Percentiles rank a stretch among this genome's conserved stretches.
These are phyloP conservation scores for Jaculus jaculus DNA, from an alignment of 2,113 vertebrate species.

Conservation along the genomic window DNA sequence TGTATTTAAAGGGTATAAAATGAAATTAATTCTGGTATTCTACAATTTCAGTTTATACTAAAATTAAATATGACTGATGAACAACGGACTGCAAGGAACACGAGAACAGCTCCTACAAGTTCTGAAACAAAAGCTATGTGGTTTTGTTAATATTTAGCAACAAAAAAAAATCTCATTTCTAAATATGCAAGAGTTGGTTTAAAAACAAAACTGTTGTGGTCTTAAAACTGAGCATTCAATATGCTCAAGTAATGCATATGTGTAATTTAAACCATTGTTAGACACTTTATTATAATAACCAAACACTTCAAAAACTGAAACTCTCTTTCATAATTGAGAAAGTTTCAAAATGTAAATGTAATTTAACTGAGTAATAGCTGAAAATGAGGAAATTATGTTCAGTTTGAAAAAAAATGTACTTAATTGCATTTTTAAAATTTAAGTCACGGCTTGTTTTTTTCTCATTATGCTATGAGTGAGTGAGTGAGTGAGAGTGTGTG, in stretches of 20 bases:
- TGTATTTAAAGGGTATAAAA: not conserved
- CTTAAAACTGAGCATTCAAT: slow-evolving; percentile 29
- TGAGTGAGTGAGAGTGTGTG: not conserved
- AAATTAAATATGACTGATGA: not conserved
- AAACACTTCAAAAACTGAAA: slow-evolving; percentile 57
- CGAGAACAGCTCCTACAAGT: not conserved
- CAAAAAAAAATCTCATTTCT: not conserved
- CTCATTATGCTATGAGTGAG: not conserved
- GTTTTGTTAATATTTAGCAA: not conserved
- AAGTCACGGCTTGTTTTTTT: slow-evolving; percentile 53
- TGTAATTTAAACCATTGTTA: slow-evolving; percentile 70
- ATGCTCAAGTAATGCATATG: slow-evolving; percentile 54
- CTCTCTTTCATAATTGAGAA: slow-evolving; percentile 8
- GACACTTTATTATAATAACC: slow-evolving; percentile 71
- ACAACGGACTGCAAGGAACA: not conserved
- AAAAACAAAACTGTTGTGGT: not conserved
- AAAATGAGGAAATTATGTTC: slow-evolving; percentile 48
- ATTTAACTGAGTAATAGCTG: slow-evolving; percentile 32
- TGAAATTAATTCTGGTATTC: not conserved
- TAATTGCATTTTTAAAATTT: slow-evolving; percentile 54
- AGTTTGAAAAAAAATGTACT: not conserved
- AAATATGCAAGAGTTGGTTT: not conserved
- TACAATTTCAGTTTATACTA: not conserved
- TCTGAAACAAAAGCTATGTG: not conserved
- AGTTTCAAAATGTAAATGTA: slow-evolving; percentile 54